Evolutionary conservation across 1,140 invertebrate species (phyloP).

Genomic region (Lasioglossum albipes): DNA sequence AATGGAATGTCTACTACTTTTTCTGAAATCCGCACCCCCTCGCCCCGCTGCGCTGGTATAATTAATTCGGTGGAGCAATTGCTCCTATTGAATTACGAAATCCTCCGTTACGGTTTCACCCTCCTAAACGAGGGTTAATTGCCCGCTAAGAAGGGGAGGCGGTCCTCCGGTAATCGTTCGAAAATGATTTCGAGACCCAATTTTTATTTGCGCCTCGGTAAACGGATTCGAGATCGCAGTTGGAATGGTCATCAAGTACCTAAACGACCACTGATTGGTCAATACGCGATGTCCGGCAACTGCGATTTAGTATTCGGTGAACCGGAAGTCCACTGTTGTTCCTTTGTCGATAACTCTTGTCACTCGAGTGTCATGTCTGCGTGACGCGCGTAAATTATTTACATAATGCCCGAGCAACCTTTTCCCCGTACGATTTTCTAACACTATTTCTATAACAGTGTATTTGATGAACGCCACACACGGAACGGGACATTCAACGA

Average conservation of each 20-base stretch:
- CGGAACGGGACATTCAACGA: too few relatives aligned
- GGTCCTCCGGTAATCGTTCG: neutral
- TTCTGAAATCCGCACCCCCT: neutral
- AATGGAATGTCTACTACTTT: too few relatives aligned
- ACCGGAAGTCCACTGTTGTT: slow-evolving; percentile 71
- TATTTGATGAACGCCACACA: too few relatives aligned
- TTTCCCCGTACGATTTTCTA: neutral
- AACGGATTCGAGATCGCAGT: slow-evolving; percentile 55
- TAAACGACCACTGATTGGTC: slow-evolving; percentile 77
- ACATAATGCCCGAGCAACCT: neutral
- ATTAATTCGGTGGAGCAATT: slow-evolving; percentile 4
- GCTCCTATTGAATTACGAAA: slow-evolving; percentile 25
- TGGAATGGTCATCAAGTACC: slow-evolving; percentile 57
- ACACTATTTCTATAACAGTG: too few relatives aligned
- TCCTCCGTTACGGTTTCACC: neutral
- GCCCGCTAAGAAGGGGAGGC: neutral
- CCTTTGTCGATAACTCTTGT: slow-evolving; percentile 41
- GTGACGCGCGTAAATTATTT: slow-evolving; percentile 26
- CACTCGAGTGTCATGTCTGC: slow-evolving; percentile 28
- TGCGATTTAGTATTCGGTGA: slow-evolving; percentile 64
- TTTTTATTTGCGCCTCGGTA: slow-evolving; percentile 50
- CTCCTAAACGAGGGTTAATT: slow-evolving; percentile 38
- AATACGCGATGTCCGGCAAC: slow-evolving; percentile 77
- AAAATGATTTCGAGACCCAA: slow-evolving; percentile 35
- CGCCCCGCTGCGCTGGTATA: neutral